Evolutionary conservation across 2,113 vertebrate species (phyloP).

Genomic region (Lampris megalopsis): DNA sequence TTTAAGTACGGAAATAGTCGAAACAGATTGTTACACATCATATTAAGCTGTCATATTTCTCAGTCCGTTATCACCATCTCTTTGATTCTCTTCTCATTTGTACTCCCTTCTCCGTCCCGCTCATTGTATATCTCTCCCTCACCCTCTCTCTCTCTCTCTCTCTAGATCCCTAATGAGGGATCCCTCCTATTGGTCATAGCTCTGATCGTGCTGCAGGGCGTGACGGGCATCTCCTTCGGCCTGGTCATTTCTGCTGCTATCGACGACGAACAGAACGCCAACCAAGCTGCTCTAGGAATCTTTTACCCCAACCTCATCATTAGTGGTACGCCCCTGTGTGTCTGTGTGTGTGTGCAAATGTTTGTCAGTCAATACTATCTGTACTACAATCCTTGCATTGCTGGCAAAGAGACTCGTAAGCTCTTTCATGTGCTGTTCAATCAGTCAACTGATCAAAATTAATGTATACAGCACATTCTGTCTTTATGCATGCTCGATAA

Average conservation of each 20-base stretch:
- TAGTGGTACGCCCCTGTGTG: conserved; percentile 66
- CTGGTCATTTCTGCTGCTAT: conserved; percentile 84
- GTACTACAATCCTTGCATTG: no score
- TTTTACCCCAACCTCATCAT: conserved; percentile 86
- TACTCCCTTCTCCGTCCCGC: neutral
- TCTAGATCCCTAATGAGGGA: conserved; percentile 82
- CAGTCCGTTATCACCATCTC: no score
- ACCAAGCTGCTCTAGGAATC: conserved; percentile 83
- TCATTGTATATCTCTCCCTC: neutral
- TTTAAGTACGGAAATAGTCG: neutral
- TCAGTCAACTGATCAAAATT: no score
- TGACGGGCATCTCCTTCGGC: conserved; percentile 82
- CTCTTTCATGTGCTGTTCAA: no score
- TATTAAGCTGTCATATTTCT: neutral
- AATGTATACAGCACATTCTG: no score
- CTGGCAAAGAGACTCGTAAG: no score
- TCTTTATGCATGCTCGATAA: no score
- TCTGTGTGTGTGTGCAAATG: conserved; percentile 5
- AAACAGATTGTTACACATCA: neutral
- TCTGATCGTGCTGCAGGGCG: conserved; percentile 83
- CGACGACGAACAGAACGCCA: conserved; percentile 85
- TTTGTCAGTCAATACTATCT: conserved; percentile 3
- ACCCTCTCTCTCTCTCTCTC: conserved; percentile 1
- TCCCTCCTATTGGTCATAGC: conserved; percentile 77
- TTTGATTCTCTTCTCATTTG: neutral